Evolutionary conservation across 2,888 invertebrate species (phyloP).

Genomic region (Brachycybe producta): DNA sequence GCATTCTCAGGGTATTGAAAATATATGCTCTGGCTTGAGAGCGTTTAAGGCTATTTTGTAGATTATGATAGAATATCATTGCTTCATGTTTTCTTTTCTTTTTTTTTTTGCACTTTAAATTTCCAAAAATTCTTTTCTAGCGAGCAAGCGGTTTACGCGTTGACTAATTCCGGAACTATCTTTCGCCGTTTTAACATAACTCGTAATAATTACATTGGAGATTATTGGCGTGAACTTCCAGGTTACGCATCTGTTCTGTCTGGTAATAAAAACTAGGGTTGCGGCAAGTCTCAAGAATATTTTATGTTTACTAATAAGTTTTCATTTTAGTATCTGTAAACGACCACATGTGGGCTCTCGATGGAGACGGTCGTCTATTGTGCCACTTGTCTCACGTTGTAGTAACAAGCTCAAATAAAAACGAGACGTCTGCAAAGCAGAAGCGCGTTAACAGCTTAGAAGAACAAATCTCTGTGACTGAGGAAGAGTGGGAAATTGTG

Average conservation of each 20-base stretch:
- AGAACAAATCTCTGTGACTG: background rate
- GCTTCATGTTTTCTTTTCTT: no score
- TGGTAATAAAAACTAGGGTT: slow-evolving; percentile 29
- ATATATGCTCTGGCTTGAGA: no score
- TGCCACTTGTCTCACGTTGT: slow-evolving; percentile 21
- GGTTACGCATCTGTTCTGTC: slow-evolving; percentile 29
- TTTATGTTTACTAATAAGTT: background rate
- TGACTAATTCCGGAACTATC: slow-evolving; percentile 34
- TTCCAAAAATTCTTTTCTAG: no score
- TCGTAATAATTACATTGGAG: slow-evolving; percentile 37
- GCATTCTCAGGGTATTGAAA: no score
- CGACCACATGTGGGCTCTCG: slow-evolving; percentile 29
- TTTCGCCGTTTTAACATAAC: slow-evolving; percentile 38
- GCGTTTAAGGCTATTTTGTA: no score
- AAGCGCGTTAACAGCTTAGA: background rate
- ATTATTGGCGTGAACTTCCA: slow-evolving; percentile 37
- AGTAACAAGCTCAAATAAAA: no score
- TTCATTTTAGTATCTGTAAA: slow-evolving; percentile 26
- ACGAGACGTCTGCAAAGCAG: background rate
- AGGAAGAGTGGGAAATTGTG: slow-evolving; percentile 8
- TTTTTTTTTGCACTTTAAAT: no score
- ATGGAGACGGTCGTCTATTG: slow-evolving; percentile 21
- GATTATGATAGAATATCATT: no score
- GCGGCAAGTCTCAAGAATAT: slow-evolving; percentile 11
- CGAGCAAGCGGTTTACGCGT: slow-evolving; percentile 37